Conservation (phyloP, 2,888 invertebrate genomes). For the Aleiodes testaceus region DNA sequence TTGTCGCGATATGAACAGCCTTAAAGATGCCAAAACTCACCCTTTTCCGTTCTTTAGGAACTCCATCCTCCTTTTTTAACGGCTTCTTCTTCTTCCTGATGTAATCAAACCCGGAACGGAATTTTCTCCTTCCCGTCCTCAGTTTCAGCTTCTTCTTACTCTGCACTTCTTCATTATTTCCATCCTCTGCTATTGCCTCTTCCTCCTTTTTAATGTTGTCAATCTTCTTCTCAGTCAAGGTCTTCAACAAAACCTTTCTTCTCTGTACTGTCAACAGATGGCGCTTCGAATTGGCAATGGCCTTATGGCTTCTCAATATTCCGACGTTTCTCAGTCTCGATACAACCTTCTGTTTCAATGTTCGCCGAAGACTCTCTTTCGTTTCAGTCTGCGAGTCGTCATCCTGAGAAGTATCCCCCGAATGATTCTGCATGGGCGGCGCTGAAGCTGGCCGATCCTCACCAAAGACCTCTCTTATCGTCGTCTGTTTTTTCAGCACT, state of each 20-base stretch:
- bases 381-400: conserved; percentile 68
- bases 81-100: conserved; percentile 91
- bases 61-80: conserved; percentile 76
- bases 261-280: conserved; percentile 64
- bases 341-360: conserved; percentile 64
- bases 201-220: conserved; percentile 64
- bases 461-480: conserved; percentile 88
- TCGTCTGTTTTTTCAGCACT: conserved; percentile 82
- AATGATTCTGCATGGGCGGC: conserved; percentile 80
- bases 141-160: conserved; percentile 77
- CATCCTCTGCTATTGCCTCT: conserved; percentile 64
- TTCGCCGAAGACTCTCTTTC: conserved; percentile 53
- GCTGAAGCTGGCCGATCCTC: conserved; percentile 87
- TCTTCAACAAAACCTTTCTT: conserved; percentile 64
- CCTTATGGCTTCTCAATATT: conserved; percentile 69
- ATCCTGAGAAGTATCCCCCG: conserved; percentile 66
- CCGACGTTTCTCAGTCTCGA: conserved; percentile 68
- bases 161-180: conserved; percentile 62
- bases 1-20: not conserved
- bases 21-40: conserved; percentile 56
- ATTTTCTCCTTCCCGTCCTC: conserved; percentile 82
- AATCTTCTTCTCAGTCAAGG: conserved; percentile 64
- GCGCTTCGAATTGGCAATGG: conserved; percentile 68
- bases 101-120: conserved; percentile 91
- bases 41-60: conserved; percentile 73